Evolutionary conservation across 2,797 vertebrate genomes (phyloP).

Genomic region (Cheirogaleus major): DNA sequence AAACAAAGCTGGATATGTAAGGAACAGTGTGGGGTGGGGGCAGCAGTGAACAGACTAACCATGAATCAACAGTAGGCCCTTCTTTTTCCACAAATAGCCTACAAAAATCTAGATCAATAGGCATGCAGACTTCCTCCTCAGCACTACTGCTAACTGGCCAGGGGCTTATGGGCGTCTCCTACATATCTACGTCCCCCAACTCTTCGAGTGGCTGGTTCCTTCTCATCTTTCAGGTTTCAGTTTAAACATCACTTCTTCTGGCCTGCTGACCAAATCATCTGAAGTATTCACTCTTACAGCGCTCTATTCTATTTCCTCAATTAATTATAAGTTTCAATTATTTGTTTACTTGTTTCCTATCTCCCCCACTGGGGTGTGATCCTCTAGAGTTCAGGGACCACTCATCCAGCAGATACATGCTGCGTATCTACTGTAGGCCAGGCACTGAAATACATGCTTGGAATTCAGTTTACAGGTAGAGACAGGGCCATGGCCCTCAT

Average conservation of each 20-base stretch:
- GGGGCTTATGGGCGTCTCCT: neutral
- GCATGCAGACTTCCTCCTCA: conserved; percentile 28
- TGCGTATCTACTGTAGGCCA: neutral
- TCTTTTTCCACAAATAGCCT: conserved; percentile 67
- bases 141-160: neutral
- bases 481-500: neutral
- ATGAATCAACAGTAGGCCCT: conserved; percentile 66
- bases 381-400: neutral
- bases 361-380: neutral
- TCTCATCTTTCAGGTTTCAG: conserved; percentile 22
- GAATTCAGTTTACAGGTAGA: neutral
- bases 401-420: neutral
- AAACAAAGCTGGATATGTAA: conserved; percentile 70
- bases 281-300: neutral
- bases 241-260: conserved; percentile 1
- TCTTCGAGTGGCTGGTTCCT: neutral
- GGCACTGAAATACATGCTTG: neutral
- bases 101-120: conserved; percentile 68
- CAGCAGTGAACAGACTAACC: conserved; percentile 33
- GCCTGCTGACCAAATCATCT: neutral
- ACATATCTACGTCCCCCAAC: neutral
- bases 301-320: conserved; percentile 5
- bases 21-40: conserved; percentile 35
- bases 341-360: conserved; percentile 14
- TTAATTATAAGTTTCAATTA: neutral